A percentile compares a stretch with the other conserved stretches of the same genome.
These are phyloP conservation scores for Cyanoliseus patagonus DNA, from an alignment of 2,113 vertebrate species.

Conservation along the genomic window DNA sequence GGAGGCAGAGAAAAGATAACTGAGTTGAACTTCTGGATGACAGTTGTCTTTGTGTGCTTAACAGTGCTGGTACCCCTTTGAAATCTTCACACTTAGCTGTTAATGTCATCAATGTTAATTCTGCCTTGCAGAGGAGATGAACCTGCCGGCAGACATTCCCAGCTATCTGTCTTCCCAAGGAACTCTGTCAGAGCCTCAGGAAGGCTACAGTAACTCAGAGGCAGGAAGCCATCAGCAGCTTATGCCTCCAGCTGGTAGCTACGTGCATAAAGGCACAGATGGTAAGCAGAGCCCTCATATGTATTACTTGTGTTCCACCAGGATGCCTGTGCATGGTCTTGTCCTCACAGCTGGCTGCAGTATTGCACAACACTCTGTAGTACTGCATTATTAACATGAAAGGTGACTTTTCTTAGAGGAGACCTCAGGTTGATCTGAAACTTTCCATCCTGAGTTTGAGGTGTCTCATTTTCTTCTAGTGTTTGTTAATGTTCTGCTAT, in stretches of 20 bases:
- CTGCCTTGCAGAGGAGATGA: constrained; percentile 88
- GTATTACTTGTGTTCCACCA: background rate
- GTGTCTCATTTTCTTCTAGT: background rate
- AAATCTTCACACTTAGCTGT: background rate
- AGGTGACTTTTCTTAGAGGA: background rate
- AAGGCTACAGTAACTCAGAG: constrained; percentile 95
- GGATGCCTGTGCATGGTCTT: background rate
- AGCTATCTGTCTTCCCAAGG: constrained; percentile 98
- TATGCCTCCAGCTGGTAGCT: constrained; percentile 88
- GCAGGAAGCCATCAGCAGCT: constrained; percentile 97
- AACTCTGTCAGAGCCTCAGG: constrained; percentile 93
- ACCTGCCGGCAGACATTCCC: constrained; percentile 93
- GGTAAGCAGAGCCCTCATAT: constrained; percentile 67
- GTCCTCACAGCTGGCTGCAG: background rate
- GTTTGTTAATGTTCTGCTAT: background rate
- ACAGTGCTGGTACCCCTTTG: background rate
- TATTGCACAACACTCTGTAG: background rate
- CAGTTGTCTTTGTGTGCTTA: background rate
- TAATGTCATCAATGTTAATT: background rate
- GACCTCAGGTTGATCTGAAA: background rate
- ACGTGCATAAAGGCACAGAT: constrained; percentile 86
- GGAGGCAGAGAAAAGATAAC: background rate
- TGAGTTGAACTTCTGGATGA: background rate
- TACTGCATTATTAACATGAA: background rate
- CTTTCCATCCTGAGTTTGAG: background rate